Percentiles rank a stretch among this genome's conserved stretches.
These are phyloP conservation scores for Pteronura brasiliensis DNA, from an alignment of 2,113 vertebrate species.

Conservation along the genomic window DNA sequence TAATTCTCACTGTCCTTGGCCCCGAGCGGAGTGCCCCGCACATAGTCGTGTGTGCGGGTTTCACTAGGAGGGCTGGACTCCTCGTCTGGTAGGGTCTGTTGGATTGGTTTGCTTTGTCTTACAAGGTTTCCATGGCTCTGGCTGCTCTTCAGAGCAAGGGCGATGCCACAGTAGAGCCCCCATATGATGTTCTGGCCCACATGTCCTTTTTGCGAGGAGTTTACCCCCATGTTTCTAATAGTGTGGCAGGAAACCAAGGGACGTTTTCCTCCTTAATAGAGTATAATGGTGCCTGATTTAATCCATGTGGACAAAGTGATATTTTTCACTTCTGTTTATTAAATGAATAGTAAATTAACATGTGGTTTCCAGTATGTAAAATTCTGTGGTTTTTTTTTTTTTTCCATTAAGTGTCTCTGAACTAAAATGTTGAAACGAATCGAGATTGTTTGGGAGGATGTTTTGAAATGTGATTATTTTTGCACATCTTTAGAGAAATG, in stretches of 20 bases:
- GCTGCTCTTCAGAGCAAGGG: not conserved
- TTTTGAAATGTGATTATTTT: constrained; percentile 17
- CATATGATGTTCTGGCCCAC: too few species aligned
- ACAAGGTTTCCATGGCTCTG: not conserved
- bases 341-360: not conserved
- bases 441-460: not conserved
- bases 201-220: not conserved
- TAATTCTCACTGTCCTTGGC: not conserved
- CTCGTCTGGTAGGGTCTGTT: not conserved
- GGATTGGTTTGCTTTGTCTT: not conserved
- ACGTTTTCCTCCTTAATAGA: not conserved
- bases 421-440: constrained; percentile 23
- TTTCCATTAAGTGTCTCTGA: constrained; percentile 20
- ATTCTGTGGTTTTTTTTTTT: not conserved
- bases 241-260: not conserved
- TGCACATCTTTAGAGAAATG: not conserved
- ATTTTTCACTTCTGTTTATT: constrained; percentile 31
- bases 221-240: not conserved
- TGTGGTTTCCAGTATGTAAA: not conserved
- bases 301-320: not conserved
- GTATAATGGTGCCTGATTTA: not conserved
- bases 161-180: not conserved
- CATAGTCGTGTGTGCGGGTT: not conserved
- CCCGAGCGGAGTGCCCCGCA: not conserved
- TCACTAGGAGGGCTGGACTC: not conserved